These are phyloP conservation scores for Cyrtonyx montezumae DNA, from an alignment of 2,113 vertebrate genomes.

Conservation along the genomic window DNA sequence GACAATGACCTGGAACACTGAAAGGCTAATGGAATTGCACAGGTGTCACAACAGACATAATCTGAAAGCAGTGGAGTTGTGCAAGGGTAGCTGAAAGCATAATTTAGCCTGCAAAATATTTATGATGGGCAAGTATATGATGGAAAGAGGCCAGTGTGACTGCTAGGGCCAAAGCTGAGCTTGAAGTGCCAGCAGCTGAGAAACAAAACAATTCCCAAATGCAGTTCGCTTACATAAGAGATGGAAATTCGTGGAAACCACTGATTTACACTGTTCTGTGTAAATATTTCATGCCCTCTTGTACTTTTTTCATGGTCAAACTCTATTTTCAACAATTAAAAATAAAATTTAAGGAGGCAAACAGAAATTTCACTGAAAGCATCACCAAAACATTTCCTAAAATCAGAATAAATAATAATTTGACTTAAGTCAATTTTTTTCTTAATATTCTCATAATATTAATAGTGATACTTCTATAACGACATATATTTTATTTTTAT, in stretches of 20 bases:
- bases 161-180: not conserved
- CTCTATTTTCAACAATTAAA: not conserved
- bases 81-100: not conserved
- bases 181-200: not conserved
- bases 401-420: not conserved
- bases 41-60: not conserved
- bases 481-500: not conserved
- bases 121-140: fast-evolving
- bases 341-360: not conserved
- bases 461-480: not conserved
- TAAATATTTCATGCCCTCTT: not conserved
- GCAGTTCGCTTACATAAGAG: not conserved
- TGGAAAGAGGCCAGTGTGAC: not conserved
- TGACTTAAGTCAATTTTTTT: not conserved
- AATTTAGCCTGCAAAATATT: not conserved
- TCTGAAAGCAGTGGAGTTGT: not conserved
- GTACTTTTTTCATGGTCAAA: not conserved
- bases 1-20: not conserved
- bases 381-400: not conserved
- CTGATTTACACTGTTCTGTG: not conserved
- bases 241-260: not conserved
- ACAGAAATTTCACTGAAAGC: not conserved
- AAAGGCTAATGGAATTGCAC: not conserved
- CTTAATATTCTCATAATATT: not conserved
- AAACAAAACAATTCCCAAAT: not conserved